These are phyloP conservation scores for Epinephelus lanceolatus DNA, from an alignment of 2,113 vertebrate genomes.

Conservation along the genomic window DNA sequence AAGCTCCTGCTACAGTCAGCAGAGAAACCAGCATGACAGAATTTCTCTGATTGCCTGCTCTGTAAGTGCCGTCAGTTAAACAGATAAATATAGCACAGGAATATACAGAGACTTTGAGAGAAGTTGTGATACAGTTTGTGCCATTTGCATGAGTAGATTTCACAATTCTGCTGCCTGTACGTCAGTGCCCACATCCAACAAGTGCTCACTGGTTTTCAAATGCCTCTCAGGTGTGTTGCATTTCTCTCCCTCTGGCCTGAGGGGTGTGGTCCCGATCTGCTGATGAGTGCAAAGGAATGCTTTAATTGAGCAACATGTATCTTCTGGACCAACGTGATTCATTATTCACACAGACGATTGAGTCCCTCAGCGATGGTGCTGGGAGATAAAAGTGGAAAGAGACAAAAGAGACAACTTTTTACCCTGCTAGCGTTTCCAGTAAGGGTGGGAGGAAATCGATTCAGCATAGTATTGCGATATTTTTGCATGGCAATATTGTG, in stretches of 20 bases:
- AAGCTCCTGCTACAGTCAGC: constrained; percentile 10
- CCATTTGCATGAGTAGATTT: constrained; percentile 9
- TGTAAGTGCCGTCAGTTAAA: constrained; percentile 68
- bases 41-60: constrained; percentile 8
- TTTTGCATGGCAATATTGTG: no score
- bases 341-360: constrained; percentile 22
- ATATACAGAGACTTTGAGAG: constrained; percentile 25
- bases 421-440: no score
- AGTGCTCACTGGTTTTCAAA: constrained; percentile 66
- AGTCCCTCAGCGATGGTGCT: constrained; percentile 4
- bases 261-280: constrained; percentile 43
- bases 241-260: constrained; percentile 29
- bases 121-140: neutral
- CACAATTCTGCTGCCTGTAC: constrained; percentile 13
- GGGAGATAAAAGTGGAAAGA: neutral
- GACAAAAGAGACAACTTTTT: no score
- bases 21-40: constrained; percentile 24
- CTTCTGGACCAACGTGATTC: constrained; percentile 51
- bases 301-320: constrained; percentile 55
- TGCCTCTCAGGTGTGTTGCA: constrained; percentile 48
- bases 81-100: constrained; percentile 59
- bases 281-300: constrained; percentile 63
- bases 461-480: no score
- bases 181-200: constrained; percentile 47
- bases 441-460: no score